Evolutionary conservation across 2,113 vertebrate genomes (phyloP), one percentile per base, ranked within the genome.

Genomic region (Sarotherodon lohbergeri): DNA sequence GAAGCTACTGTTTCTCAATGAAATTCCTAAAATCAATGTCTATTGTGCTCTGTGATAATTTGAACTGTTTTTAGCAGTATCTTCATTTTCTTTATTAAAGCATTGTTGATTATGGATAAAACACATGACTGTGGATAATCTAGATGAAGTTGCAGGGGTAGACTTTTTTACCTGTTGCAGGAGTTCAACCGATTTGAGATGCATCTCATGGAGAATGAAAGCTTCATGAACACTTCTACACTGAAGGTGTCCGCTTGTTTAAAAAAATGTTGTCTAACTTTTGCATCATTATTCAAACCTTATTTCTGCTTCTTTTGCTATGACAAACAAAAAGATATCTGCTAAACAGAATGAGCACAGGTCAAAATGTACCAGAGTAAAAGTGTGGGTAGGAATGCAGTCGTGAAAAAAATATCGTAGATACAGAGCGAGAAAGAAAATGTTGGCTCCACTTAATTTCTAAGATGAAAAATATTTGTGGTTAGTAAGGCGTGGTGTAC

Each of bases 171-270:
- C 4, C 27, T 22, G n/a, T 36, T 73, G 54, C 24, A 80, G 17
- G n/a, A 83, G 19, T 43, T 71, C 9, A 76, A 29, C 24, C 41
- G 46, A 86, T 80, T 32, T 71, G 5, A 87, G 13, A 68, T 76
- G 22, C 91, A 81, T 88, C 78, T 71, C 4, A 8, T 7, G 22
- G n/a, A 79, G 56, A 93, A 91, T 78, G 78, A 81, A 61, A 86
- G 90, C 59, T 63, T 63, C 59, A 34, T 63, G 59, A 63, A 63
- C 2, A 34, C 27, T 27, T 27, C 3, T 27, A 27, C 27, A 27
- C 27, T 27, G 27, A 27, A 27, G 19, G 19, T 52, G 41, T 50
- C 10, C 7, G 55, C 55, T 73, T 46, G 8, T 73, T 73, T 63
- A 55, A 22, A 48, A 59, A 50, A 43, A 66, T 29, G 16, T 24